Conservation (phyloP, 2,113 vertebrate species). For the Suncus etruscus region DNA sequence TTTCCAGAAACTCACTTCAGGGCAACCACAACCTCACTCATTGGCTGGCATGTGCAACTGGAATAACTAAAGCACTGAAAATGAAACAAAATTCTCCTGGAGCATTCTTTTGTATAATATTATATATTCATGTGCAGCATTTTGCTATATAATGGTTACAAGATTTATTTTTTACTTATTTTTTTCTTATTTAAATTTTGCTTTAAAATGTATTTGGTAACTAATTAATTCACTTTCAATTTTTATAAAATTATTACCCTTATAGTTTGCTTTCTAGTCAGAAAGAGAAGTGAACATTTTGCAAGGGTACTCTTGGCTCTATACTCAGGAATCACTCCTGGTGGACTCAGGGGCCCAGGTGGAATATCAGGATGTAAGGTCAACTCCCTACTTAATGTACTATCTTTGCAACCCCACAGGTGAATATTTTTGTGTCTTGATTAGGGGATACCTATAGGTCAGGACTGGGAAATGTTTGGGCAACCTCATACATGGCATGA, state of each 20-base stretch:
- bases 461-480: too few species aligned
- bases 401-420: too few species aligned
- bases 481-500: too few species aligned
- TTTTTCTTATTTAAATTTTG: background rate
- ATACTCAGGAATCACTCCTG: too few species aligned
- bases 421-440: too few species aligned
- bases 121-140: background rate
- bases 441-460: too few species aligned
- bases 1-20: slow-evolving; percentile 61
- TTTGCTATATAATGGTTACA: background rate
- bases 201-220: background rate
- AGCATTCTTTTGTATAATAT: background rate
- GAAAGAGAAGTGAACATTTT: too few species aligned
- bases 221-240: background rate
- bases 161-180: background rate
- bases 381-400: too few species aligned
- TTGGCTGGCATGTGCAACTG: background rate
- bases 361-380: too few species aligned
- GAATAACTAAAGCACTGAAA: background rate
- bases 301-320: too few species aligned
- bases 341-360: too few species aligned
- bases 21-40: background rate
- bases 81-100: background rate
- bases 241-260: background rate
- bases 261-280: background rate